phyloP scores from a whole-genome alignment of 1,140 invertebrate species.

The Ostrea denselamellosa region DNA sequence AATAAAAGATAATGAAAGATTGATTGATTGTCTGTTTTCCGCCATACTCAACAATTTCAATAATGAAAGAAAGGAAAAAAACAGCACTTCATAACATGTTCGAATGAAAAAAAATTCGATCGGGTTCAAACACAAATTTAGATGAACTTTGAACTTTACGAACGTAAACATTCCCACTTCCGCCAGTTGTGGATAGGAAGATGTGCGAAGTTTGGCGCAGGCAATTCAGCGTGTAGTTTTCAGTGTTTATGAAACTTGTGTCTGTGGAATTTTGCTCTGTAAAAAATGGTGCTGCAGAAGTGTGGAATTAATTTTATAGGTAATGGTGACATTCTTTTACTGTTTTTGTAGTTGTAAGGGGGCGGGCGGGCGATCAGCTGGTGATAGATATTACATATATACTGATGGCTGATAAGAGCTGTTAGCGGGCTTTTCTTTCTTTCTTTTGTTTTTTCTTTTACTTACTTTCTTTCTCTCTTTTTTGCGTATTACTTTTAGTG shows the following conservation, averaged over 20 bases:
- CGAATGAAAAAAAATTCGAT: not conserved
- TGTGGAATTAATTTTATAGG: not conserved
- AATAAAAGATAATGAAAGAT: no score
- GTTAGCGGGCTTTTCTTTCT: not conserved
- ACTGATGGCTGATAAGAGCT: not conserved
- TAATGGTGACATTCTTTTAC: not conserved
- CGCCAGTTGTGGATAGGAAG: not conserved
- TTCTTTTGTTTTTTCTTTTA: not conserved
- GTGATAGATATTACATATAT: not conserved
- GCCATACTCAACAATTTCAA: no score
- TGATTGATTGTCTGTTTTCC: no score
- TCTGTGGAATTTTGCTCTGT: not conserved
- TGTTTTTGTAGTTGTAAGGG: not conserved
- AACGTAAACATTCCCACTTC: constrained; percentile 39
- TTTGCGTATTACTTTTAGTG: not conserved
- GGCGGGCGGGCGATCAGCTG: not conserved
- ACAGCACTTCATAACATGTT: no score
- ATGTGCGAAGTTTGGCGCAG: constrained; percentile 32
- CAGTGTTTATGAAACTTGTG: not conserved
- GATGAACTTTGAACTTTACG: not conserved
- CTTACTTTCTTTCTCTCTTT: not conserved
- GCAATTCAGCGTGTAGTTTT: not conserved
- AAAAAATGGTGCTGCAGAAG: not conserved
- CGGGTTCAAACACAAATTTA: constrained; percentile 1
- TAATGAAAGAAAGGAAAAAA: no score